Percentiles rank a stretch among this genome's conserved stretches.
Evolutionary conservation across 2,888 invertebrate species (phyloP).

Genomic region (Drosophila barbarae): DNA sequence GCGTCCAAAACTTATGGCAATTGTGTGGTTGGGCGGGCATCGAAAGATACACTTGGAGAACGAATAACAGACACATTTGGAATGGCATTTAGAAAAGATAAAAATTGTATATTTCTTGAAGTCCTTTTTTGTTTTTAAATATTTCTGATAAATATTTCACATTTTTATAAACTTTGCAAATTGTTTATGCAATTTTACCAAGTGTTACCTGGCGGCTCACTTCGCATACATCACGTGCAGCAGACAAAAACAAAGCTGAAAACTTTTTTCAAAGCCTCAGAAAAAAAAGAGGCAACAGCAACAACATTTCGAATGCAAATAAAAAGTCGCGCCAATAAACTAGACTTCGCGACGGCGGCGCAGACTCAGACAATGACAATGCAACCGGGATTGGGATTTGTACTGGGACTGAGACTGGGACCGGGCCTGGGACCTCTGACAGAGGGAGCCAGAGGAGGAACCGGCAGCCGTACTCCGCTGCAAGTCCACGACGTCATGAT

Average conservation of each 20-base stretch:
- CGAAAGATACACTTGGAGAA: constrained; percentile 17
- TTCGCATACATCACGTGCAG: constrained; percentile 72
- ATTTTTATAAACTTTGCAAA: background rate
- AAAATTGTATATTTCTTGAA: background rate
- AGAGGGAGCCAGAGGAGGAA: constrained; percentile 4
- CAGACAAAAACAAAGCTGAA: constrained; percentile 26
- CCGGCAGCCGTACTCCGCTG: constrained; percentile 33
- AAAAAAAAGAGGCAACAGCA: constrained; percentile 21
- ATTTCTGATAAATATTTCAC: background rate
- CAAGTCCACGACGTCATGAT: constrained; percentile 74
- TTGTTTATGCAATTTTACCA: no score
- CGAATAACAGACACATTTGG: background rate
- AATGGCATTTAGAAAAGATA: background rate
- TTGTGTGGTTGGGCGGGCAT: constrained; percentile 54
- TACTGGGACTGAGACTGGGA: constrained; percentile 2
- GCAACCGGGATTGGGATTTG: constrained; percentile 32
- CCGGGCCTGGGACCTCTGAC: background rate
- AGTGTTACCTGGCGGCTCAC: constrained; percentile 28
- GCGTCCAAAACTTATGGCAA: constrained; percentile 71
- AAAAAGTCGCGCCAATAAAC: constrained; percentile 78
- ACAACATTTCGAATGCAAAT: constrained; percentile 75
- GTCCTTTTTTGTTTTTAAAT: background rate
- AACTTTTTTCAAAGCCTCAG: background rate
- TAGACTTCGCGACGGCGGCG: constrained; percentile 74
- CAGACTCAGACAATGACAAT: constrained; percentile 51